A percentile compares a stretch with the other conserved stretches of the same genome.
phyloP scores from a whole-genome alignment of 2,797 vertebrate species.

The Anisognathus igniventris region DNA sequence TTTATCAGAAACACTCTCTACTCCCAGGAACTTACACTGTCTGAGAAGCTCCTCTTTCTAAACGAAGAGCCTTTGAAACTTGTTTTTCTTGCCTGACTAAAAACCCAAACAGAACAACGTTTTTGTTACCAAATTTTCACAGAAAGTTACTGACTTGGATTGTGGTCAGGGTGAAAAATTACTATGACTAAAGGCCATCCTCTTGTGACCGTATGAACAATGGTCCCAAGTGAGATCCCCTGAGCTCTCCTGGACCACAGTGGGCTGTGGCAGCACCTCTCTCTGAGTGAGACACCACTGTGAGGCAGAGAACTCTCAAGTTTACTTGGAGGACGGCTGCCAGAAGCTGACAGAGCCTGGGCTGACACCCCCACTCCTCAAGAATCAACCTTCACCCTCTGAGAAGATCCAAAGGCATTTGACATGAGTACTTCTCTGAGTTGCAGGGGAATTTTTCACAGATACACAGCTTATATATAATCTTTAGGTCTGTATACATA shows the following conservation, averaged over 20 bases:
- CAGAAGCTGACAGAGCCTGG: not conserved
- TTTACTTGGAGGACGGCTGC: not conserved
- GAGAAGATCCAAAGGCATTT: not conserved
- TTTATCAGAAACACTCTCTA: not conserved
- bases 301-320: not conserved
- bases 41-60: not conserved
- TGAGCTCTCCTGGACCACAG: not conserved
- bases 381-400: accelerated
- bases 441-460: not conserved
- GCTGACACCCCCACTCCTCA: not conserved
- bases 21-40: not conserved
- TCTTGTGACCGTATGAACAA: not conserved
- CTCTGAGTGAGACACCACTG: not conserved
- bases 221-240: not conserved
- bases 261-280: not conserved
- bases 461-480: not conserved
- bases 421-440: not conserved
- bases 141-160: not conserved
- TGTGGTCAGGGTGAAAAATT: not conserved
- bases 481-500: not conserved
- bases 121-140: not conserved
- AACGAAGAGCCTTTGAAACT: not conserved
- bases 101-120: not conserved
- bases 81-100: not conserved
- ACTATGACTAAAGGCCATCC: not conserved